phyloP scores from a whole-genome alignment of 1,140 invertebrate genomes.

The Microvelia longipes region DNA sequence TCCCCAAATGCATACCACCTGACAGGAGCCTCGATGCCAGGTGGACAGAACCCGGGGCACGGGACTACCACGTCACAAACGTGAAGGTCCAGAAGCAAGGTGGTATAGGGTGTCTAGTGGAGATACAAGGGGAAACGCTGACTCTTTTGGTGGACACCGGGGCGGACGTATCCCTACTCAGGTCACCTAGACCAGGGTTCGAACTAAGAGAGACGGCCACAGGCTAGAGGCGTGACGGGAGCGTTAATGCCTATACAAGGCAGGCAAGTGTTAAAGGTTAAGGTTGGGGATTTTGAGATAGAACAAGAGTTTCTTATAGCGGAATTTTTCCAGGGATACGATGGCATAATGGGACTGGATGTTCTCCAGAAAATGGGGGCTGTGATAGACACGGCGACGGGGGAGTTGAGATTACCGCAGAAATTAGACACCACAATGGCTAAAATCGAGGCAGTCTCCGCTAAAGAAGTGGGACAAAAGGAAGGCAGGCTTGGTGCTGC shows the following conservation, averaged over 20 bases:
- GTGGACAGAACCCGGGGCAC: too few relatives aligned
- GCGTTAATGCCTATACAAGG: background rate
- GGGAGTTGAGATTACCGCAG: too few relatives aligned
- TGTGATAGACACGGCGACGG: background rate
- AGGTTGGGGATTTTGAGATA: background rate
- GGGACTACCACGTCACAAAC: too few relatives aligned
- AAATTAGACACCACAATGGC: too few relatives aligned
- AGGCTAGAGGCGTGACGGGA: background rate
- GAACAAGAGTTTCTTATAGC: background rate
- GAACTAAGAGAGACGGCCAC: too few relatives aligned
- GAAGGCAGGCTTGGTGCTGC: too few relatives aligned
- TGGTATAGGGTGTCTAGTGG: background rate
- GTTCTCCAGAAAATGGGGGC: background rate
- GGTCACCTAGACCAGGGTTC: background rate
- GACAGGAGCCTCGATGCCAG: too few relatives aligned
- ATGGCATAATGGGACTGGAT: background rate
- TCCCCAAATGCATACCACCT: too few relatives aligned
- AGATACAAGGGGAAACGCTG: background rate
- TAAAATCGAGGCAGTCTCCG: too few relatives aligned
- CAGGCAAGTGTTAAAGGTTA: background rate
- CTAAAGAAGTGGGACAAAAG: too few relatives aligned
- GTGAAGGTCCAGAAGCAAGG: background rate
- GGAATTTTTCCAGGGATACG: background rate
- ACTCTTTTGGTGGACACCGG: background rate
- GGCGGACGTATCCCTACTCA: background rate